Base-by-base conservation (phyloP, 2,888 invertebrate genomes). In the Lottia scabra region DNA sequence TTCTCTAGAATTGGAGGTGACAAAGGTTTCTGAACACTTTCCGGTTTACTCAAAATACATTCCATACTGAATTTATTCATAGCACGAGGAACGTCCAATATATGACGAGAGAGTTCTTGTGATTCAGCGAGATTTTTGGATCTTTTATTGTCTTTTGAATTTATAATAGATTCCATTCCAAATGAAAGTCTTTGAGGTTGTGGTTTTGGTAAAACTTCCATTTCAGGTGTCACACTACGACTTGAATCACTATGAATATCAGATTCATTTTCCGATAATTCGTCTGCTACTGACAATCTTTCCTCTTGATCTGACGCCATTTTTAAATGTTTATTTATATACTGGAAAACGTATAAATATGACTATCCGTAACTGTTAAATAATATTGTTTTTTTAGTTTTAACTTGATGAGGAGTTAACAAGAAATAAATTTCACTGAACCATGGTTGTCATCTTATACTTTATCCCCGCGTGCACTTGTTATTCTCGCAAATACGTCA, bases 101-200 rank as follows among this genome's bases (percentile, higher is more conserved):
- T 48, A 44, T 44, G 43, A 12, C 65, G 44, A 16, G 44, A 13
- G 15, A 30, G 27, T 5, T 66, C 66, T 23, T 38, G 44, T 65
- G 65, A 19, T 5, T 63, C 27, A 12, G n/a, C 4, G 19, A 23
- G 16, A 12, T 62, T 62, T 13, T 26, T 45, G 13, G 45, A 38
- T 64, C 69, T 48, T 16, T 48, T 56, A 30, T 19, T 65, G 23
- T 65, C 38, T 30, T 66, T 66, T 27, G 46, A 46, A n/a, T 62
- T 70, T 70, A 70, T 70, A 27, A 70, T 65, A 8, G 65, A 65
- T 38, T 70, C 70, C 65, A 70, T 62, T 46, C 70, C 70, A 45
- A 70, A 70, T 27, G 65, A 56, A 56, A 56, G 56, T 19, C 56
- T 56, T 56, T 56, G 19, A 56, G 56, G 56, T 56, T 19, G 19